These are phyloP conservation scores for Alviniconcha strummeri DNA, from an alignment of 2,888 invertebrate genomes.

Conservation along the genomic window DNA sequence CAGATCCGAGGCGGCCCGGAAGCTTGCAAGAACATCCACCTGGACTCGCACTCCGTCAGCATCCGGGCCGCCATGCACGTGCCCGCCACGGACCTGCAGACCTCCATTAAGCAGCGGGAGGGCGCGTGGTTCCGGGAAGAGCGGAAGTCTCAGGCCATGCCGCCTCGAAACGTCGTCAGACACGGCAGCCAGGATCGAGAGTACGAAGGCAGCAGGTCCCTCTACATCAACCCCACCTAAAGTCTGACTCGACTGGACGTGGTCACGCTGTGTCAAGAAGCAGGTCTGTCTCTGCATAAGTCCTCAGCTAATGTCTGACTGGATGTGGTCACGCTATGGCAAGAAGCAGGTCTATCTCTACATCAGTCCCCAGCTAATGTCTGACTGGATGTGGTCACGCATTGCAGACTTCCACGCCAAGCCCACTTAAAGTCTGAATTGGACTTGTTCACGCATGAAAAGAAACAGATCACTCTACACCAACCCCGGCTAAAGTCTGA, in stretches of 20 bases:
- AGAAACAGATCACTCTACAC: too few species aligned
- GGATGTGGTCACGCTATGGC: too few species aligned
- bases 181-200: constrained; percentile 48
- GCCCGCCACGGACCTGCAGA: constrained; percentile 51
- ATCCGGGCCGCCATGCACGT: constrained; percentile 51
- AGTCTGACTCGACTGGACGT: not conserved
- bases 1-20: constrained; percentile 55
- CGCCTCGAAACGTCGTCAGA: constrained; percentile 49
- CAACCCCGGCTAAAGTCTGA: too few species aligned
- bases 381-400: too few species aligned
- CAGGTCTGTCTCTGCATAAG: too few species aligned
- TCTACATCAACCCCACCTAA: constrained; percentile 12
- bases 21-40: constrained; percentile 34
- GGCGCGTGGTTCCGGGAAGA: constrained; percentile 54
- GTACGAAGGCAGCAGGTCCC: constrained; percentile 42
- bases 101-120: constrained; percentile 50
- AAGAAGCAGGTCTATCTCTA: too few species aligned
- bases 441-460: too few species aligned
- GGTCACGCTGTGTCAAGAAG: too few species aligned
- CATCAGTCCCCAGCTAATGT: too few species aligned
- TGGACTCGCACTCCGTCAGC: constrained; percentile 37
- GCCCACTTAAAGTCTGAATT: too few species aligned
- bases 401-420: too few species aligned
- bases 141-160: constrained; percentile 45
- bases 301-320: too few species aligned